Evolutionary conservation across 2,888 invertebrate species (phyloP).

Genomic region (Micoletzkya japonica): DNA sequence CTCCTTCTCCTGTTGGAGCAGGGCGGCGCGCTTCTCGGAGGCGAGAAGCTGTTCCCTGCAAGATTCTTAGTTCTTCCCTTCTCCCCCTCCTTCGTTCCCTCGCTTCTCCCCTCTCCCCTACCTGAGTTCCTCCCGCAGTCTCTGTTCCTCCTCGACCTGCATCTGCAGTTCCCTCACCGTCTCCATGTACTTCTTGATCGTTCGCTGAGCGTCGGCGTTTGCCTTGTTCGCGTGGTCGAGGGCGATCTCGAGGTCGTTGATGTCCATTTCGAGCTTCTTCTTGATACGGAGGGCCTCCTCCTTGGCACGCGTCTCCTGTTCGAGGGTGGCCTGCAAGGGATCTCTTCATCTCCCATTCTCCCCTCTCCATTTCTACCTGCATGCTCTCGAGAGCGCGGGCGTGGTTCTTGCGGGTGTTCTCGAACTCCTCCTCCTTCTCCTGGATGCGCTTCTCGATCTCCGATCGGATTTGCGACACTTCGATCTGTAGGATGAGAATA

Average conservation of each 20-base stretch:
- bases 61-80: neutral
- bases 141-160: conserved; percentile 28
- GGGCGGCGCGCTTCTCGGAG: conserved; percentile 94
- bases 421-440: conserved; percentile 99
- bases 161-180: conserved; percentile 77
- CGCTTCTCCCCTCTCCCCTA: neutral
- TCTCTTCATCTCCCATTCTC: neutral
- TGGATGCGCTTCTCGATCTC: conserved; percentile 92
- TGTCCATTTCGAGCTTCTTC: conserved; percentile 99
- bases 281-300: conserved; percentile 97
- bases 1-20: conserved; percentile 95
- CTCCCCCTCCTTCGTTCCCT: conserved; percentile 25
- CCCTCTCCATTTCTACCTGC: conserved; percentile 70
- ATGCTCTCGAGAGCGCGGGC: conserved; percentile 98
- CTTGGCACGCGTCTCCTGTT: conserved; percentile 56
- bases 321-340: conserved; percentile 51
- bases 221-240: conserved; percentile 95
- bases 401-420: conserved; percentile 96
- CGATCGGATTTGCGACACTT: conserved; percentile 88
- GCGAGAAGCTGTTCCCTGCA: conserved; percentile 89
- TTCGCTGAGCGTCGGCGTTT: conserved; percentile 77
- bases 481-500: conserved; percentile 36
- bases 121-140: conserved; percentile 29
- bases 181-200: conserved; percentile 88
- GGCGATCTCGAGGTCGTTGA: conserved; percentile 97